Evolutionary conservation across 2,888 invertebrate species (phyloP).

Genomic region (Andrena trimmerana): DNA sequence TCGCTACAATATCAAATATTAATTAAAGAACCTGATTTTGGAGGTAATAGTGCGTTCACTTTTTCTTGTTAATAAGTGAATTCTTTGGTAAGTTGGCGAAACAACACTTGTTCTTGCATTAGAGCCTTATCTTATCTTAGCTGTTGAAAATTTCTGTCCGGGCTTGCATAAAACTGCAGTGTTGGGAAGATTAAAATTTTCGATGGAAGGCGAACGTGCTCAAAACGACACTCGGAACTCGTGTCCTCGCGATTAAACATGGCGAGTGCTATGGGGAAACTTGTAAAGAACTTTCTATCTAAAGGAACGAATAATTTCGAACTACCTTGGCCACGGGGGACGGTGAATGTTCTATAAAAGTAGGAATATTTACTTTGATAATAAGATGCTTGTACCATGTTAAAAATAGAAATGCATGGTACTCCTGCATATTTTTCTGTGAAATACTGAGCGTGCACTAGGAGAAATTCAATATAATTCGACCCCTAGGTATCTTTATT

Average conservation of each 20-base stretch:
- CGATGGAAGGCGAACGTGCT: not conserved
- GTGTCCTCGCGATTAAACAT: conserved; percentile 20
- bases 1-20: not conserved
- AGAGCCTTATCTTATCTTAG: not conserved
- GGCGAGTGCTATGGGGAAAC: conserved; percentile 16
- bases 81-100: not conserved
- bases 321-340: not conserved
- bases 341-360: not conserved
- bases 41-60: not conserved
- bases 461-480: not conserved
- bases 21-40: not conserved
- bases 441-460: not conserved
- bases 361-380: not conserved
- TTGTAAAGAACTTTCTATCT: conserved; percentile 5
- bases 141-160: not conserved
- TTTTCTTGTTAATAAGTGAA: not conserved
- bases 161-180: conserved; percentile 6
- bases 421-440: not conserved
- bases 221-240: conserved; percentile 13
- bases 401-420: not conserved
- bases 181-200: conserved; percentile 35
- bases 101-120: not conserved
- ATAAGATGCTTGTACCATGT: not conserved
- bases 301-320: not conserved
- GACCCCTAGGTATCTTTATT: too few relatives aligned